phyloP scores from a whole-genome alignment of 1,140 invertebrate genomes.

The Microvelia longipes region DNA sequence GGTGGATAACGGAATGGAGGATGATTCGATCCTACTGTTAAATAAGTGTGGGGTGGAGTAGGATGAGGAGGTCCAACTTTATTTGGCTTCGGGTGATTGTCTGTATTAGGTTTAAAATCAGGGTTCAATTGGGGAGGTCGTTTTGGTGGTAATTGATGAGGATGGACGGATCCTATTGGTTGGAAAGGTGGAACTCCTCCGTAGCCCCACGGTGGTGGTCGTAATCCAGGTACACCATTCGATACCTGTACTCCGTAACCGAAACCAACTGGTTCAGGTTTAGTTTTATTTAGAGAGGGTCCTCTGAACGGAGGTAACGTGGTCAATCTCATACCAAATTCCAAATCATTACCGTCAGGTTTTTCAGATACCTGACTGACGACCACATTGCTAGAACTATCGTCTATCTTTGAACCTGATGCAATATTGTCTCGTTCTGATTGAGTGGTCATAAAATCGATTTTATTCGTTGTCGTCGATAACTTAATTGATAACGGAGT shows the following conservation, averaged over 20 bases:
- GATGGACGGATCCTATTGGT: background rate
- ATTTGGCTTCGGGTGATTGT: background rate
- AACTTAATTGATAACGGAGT: background rate
- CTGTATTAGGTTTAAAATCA: background rate
- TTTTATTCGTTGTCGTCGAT: background rate
- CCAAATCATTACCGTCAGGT: background rate
- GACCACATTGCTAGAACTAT: background rate
- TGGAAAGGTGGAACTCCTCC: background rate
- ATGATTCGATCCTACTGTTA: background rate
- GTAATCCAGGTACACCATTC: background rate
- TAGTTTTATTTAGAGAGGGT: background rate
- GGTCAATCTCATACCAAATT: background rate
- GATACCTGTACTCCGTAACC: background rate
- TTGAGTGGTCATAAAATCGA: background rate
- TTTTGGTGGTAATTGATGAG: background rate
- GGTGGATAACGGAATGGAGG: background rate
- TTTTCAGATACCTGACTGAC: background rate
- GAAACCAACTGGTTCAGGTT: background rate
- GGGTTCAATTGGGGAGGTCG: background rate
- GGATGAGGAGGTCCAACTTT: background rate
- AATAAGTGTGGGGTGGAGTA: background rate
- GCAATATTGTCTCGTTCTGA: background rate
- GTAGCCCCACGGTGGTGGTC: background rate
- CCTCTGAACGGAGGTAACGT: background rate
- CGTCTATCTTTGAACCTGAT: background rate